Evolutionary conservation across 2,113 vertebrate genomes (phyloP), one percentile per base, ranked within the genome.

Genomic region (Ictalurus furcatus): DNA sequence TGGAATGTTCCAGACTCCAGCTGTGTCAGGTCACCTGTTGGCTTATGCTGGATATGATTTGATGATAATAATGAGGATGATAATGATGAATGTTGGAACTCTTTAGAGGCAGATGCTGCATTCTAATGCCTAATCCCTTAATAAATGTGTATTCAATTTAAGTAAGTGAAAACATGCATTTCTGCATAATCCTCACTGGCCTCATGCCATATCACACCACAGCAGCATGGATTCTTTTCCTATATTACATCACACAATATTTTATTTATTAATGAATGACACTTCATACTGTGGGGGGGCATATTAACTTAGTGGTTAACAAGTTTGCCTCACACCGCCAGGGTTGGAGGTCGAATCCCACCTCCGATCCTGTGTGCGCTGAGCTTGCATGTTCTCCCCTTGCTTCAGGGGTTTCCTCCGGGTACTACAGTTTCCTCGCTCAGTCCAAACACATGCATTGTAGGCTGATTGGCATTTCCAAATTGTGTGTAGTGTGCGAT

Each of bases 1-100:
- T 37, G 88, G 59, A 91, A 88, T 89, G 86, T 86, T 84, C 58
- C 76, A 69, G 52, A 65, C 54, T 86, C 65, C 91, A 74, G 48
- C 65, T 83, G 89, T 63, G 56, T 56, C 85, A 88, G 61, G 84
- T 89, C 88, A 88, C 84, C 52, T 90, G 89, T 88, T 88, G 73
- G 40, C 48, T 81, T 52, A 74, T 44, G 63, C 84, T 76, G 59
- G n/a, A 65, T 44, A 71, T 76, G 65, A 83, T 80, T n/a, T 87
- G 79, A 56, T 81, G 40, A 80, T 54, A 13, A 80, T 54, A 23
- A 80, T 7, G n/a, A 34, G 6, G 30, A 59, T 59, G 79, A 37
- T 59, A 67, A 87, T 78, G 71, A 74, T n/a, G 71, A 37, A 54
- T 56, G n/a, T 48, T 83, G 52, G 34, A 67, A 54, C 79, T 17